Conservation (phyloP, 2,113 vertebrate species). For the Centrocercus urophasianus region DNA sequence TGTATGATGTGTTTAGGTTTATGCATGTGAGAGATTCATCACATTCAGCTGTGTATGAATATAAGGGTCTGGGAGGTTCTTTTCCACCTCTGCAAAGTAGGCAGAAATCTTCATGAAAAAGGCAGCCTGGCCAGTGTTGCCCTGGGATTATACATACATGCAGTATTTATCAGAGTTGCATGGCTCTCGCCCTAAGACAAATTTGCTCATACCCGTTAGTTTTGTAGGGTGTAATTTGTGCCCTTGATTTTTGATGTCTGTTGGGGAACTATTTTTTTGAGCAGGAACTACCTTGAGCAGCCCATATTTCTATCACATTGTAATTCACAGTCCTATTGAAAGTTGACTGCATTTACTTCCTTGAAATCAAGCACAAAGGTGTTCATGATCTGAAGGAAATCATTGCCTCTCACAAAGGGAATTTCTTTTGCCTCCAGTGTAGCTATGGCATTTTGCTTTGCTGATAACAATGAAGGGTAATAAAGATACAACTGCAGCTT, state of each 20-base stretch:
- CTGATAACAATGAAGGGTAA: background rate
- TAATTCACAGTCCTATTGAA: background rate
- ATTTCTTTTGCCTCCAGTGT: background rate
- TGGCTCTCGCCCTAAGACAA: background rate
- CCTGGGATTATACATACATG: background rate
- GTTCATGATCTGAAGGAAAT: background rate
- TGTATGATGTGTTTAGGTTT: background rate
- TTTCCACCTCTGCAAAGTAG: background rate
- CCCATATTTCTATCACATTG: background rate
- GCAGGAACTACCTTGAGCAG: background rate
- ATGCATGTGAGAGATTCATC: background rate
- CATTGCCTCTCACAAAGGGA: background rate
- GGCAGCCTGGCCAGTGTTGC: background rate
- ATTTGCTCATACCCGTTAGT: background rate
- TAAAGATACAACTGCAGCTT: conserved; percentile 24
- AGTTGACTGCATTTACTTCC: background rate
- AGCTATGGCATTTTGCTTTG: conserved; percentile 27
- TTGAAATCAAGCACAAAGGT: background rate
- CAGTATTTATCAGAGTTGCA: background rate
- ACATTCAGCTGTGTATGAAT: background rate
- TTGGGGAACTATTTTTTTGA: background rate
- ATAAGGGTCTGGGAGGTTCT: background rate
- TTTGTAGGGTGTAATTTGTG: background rate
- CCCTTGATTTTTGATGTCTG: background rate
- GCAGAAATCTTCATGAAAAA: background rate